These are phyloP conservation scores for Wasmannia auropunctata DNA, from an alignment of 1,140 invertebrate genomes.

Conservation along the genomic window DNA sequence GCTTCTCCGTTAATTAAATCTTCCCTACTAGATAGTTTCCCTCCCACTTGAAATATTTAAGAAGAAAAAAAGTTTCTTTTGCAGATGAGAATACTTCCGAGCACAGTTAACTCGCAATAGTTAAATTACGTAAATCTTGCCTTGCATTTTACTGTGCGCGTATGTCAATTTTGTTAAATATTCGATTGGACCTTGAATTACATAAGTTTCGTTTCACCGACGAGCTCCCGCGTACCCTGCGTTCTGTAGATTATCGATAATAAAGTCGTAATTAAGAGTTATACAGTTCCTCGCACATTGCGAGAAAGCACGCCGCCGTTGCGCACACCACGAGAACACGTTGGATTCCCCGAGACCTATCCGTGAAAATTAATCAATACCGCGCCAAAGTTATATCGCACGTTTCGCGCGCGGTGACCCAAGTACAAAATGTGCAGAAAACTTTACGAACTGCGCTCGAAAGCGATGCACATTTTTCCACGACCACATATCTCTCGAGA, in stretches of 20 bases:
- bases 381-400: slow-evolving; percentile 33
- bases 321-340: not conserved
- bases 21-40: not conserved
- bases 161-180: not conserved
- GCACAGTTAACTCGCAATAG: not conserved
- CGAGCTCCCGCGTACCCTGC: not conserved
- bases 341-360: not conserved
- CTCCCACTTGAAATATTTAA: not conserved
- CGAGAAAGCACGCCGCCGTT: slow-evolving; percentile 1
- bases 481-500: slow-evolving; percentile 61
- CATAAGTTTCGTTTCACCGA: not conserved
- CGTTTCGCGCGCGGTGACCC: slow-evolving; percentile 9
- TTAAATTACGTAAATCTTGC: not conserved
- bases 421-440: slow-evolving; percentile 67
- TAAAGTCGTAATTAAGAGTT: not conserved
- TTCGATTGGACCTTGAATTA: not conserved
- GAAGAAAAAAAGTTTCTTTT: not conserved
- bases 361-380: not conserved
- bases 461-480: slow-evolving; percentile 25
- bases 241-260: not conserved
- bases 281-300: not conserved
- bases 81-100: not conserved
- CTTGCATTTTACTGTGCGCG: not conserved
- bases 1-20: not conserved
- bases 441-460: slow-evolving; percentile 40